A percentile compares a stretch with the other conserved stretches of the same genome.
Conservation (phyloP, 2,113 vertebrate genomes). For the Alces alces region DNA sequence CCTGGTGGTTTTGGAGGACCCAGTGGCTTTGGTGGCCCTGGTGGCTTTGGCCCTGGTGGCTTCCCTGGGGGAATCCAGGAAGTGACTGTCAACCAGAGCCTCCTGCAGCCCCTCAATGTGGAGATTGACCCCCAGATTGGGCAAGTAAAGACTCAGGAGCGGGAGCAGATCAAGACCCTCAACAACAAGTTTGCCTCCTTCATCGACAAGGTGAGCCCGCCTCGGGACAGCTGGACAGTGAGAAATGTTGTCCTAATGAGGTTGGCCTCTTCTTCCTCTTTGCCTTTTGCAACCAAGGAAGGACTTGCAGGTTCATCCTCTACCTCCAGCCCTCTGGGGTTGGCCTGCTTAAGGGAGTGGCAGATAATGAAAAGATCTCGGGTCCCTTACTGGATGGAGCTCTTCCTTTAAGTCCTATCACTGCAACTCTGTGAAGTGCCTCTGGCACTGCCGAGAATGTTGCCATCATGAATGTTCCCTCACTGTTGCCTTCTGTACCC, state of each 20-base stretch:
- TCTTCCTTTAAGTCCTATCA: background rate
- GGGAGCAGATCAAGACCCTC: slow-evolving; percentile 71
- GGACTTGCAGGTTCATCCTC: background rate
- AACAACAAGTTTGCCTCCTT: slow-evolving; percentile 63
- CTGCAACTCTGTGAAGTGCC: background rate
- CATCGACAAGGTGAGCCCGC: slow-evolving; percentile 27
- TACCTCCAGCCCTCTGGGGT: background rate
- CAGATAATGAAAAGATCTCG: background rate
- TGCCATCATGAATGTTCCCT: background rate
- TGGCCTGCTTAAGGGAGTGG: background rate
- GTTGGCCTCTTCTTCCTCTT: background rate
- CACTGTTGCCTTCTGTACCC: background rate
- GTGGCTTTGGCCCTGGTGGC: background rate
- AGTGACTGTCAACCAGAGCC: slow-evolving; percentile 52
- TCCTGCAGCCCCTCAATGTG: slow-evolving; percentile 51
- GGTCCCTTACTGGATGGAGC: background rate
- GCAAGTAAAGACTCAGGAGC: slow-evolving; percentile 78
- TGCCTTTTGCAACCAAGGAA: background rate
- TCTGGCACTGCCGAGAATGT: background rate
- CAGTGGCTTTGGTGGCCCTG: background rate
- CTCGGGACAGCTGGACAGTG: background rate
- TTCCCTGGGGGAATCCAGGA: slow-evolving; percentile 50
- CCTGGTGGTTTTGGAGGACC: background rate
- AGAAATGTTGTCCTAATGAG: background rate
- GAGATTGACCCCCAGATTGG: slow-evolving; percentile 69